Evolutionary conservation across 2,888 invertebrate genomes (phyloP), one percentile per base, ranked within the genome.

Genomic region (Phengaris arion): DNA sequence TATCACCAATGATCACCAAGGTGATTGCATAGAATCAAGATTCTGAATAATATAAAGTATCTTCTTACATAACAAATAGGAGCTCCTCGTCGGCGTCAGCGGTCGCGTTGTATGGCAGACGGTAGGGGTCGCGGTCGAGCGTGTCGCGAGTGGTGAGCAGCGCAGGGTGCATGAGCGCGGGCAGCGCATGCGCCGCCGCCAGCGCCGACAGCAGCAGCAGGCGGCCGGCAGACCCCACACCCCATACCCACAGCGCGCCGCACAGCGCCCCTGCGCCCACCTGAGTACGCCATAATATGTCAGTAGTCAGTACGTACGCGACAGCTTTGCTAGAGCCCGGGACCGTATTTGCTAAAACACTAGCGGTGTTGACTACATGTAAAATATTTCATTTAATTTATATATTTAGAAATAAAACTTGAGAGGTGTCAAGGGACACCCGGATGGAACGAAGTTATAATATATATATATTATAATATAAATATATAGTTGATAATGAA

Each of bases 211-310:
- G 82, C 78, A 91, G 78, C 74, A 77, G 78, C 51, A 84, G 83
- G 74, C 93, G 89, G 76, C 83, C 82, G 54, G 84, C 81, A 9
- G 87, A 87, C 22, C 89, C 83, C 78, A 91, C 81, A 45, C 92
- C 92, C 1, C 89, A 85, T 80, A 91, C 87, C 89, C 91, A 91
- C 78, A 94, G 80, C 59, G 88, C 88, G 54, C 89, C 89, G 79
- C 91, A 91, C 7, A 89, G 85, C 3, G 86, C 87, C 2, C 87
- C 91, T 10, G 87, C 89, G 10, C 89, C 91, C 80, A 92, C 83
- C 93, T 93, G 77, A 13, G 46, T 9, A 48, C 55, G 55, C 35
- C n/a, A 2, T 9, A 52, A 2, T 9, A 35, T 35, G 35, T 35
- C 4, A 35, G 35, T 4, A 35, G 35, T 35, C 35, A 35, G 35